These are phyloP conservation scores for Stegastes partitus DNA, from an alignment of 2,113 vertebrate species.

Conservation along the genomic window DNA sequence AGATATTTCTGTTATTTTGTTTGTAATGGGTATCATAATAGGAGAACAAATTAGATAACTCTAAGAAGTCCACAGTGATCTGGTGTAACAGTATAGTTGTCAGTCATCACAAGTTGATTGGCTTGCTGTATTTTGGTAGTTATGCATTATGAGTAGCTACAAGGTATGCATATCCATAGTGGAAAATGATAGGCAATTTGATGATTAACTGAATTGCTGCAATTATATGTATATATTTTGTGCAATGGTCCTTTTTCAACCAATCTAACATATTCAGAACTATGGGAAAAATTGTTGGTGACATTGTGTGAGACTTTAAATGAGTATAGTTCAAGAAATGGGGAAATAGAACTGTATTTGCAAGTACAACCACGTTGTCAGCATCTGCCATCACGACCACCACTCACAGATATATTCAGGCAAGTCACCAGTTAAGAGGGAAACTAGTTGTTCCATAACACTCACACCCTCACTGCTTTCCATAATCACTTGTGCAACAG, in stretches of 20 bases:
- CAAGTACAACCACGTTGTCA: not conserved
- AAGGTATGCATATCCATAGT: not conserved
- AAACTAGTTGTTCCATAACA: conserved; percentile 9
- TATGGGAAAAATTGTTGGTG: not conserved
- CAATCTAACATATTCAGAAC: too few species aligned
- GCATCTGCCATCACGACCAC: not conserved
- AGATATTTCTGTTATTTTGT: too few species aligned
- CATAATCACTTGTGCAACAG: not conserved
- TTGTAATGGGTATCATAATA: too few species aligned
- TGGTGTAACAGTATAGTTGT: too few species aligned
- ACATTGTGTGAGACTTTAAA: not conserved
- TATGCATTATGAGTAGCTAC: not conserved
- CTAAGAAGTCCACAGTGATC: too few species aligned
- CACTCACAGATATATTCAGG: not conserved
- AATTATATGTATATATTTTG: not conserved
- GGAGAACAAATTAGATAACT: too few species aligned
- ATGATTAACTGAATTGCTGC: not conserved
- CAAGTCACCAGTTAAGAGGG: not conserved
- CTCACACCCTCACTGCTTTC: not conserved
- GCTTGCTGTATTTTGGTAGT: not conserved
- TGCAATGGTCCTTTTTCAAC: not conserved
- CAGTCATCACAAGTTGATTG: too few species aligned
- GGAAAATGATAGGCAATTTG: not conserved
- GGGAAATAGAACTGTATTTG: not conserved
- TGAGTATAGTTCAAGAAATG: not conserved